These are phyloP conservation scores for Drosophila yooni DNA, from an alignment of 2,888 invertebrate genomes.

Conservation along the genomic window DNA sequence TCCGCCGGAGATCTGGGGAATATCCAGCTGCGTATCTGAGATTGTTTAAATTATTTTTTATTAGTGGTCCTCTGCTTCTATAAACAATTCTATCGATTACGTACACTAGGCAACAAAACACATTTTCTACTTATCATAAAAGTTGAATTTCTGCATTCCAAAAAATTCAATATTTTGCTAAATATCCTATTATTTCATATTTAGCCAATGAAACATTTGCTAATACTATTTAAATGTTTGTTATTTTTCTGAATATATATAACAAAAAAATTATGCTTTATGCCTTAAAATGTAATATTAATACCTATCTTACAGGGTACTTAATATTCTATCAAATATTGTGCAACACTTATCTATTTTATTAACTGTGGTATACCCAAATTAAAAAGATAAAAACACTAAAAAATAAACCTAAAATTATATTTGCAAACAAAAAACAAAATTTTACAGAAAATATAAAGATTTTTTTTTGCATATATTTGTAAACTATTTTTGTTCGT, in stretches of 20 bases:
- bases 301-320: not conserved
- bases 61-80: not conserved
- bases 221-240: not conserved
- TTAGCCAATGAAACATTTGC: not conserved
- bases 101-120: not conserved
- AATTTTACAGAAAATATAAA: not conserved
- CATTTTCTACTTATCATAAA: too few species aligned
- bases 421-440: not conserved
- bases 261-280: not conserved
- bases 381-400: not conserved
- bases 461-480: not conserved
- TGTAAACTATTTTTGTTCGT: not conserved
- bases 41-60: not conserved
- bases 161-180: not conserved
- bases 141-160: not conserved
- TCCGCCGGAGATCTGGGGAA: not conserved
- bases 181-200: not conserved
- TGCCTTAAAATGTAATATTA: too few species aligned
- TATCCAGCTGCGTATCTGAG: not conserved
- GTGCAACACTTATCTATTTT: not conserved
- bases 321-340: not conserved
- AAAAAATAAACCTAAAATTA: not conserved
- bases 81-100: not conserved
- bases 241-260: not conserved
- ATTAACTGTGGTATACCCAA: not conserved